Conservation (phyloP, 2,113 vertebrate genomes). For the Neopipo cinnamomea region DNA sequence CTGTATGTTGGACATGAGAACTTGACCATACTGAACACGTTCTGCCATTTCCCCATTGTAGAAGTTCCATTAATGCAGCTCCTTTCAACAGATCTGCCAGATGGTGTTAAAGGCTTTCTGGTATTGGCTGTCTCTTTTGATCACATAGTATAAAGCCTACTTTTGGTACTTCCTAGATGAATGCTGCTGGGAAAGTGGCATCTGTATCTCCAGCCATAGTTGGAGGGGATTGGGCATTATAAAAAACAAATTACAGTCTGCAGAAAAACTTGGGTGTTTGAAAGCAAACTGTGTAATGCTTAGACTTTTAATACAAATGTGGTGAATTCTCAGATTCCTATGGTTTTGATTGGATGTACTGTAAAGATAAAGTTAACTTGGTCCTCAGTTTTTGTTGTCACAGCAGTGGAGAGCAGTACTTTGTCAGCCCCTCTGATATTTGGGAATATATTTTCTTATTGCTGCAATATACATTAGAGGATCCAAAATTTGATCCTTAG, state of each 20-base stretch:
- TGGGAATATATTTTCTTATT: not conserved
- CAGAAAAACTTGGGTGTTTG: not conserved
- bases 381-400: not conserved
- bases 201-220: not conserved
- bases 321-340: not conserved
- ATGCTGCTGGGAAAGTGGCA: not conserved
- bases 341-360: not conserved
- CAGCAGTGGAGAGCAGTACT: not conserved
- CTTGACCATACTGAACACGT: not conserved
- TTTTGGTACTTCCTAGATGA: not conserved
- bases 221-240: not conserved
- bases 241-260: not conserved
- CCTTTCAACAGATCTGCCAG: not conserved
- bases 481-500: not conserved
- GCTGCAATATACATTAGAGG: not conserved
- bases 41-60: not conserved
- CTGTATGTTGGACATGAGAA: not conserved
- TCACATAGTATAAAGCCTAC: not conserved
- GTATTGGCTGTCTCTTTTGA: not conserved
- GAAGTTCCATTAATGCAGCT: not conserved
- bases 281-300: not conserved
- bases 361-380: not conserved
- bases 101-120: not conserved
- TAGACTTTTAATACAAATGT: not conserved
- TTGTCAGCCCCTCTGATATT: not conserved